phyloP scores from a whole-genome alignment of 2,797 vertebrate species.

The Propithecus perrieri region DNA sequence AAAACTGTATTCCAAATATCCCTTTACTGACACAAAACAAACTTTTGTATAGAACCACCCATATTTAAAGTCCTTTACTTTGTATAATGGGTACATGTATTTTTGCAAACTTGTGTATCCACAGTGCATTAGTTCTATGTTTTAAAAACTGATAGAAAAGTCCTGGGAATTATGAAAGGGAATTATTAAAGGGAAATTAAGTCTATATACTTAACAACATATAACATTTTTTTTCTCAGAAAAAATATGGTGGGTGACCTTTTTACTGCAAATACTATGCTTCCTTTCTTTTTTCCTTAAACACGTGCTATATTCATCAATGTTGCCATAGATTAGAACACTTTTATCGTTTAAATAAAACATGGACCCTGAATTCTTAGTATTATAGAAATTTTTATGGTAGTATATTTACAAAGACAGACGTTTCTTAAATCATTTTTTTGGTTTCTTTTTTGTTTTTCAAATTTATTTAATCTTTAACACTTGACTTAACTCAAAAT shows the following conservation, averaged over 20 bases:
- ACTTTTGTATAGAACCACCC: background rate
- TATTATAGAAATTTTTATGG: background rate
- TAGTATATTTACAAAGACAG: background rate
- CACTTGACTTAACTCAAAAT: background rate
- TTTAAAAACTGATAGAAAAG: background rate
- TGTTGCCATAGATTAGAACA: background rate
- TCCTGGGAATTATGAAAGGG: background rate
- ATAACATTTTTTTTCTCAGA: background rate
- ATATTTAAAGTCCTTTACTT: background rate
- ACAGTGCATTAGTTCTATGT: background rate
- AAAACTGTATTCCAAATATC: background rate
- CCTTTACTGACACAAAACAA: background rate
- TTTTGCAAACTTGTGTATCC: background rate
- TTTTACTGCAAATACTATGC: background rate
- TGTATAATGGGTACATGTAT: background rate
- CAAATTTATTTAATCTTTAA: slow-evolving; percentile 15
- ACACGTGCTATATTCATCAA: background rate
- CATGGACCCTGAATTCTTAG: background rate
- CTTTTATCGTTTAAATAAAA: slow-evolving; percentile 31
- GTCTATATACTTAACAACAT: background rate
- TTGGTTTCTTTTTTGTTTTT: background rate
- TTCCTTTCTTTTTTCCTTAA: slow-evolving; percentile 40
- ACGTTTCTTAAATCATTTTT: background rate
- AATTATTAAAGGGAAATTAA: slow-evolving; percentile 7
- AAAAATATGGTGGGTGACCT: background rate